Evolutionary conservation across 2,888 invertebrate species (phyloP).

Genomic region (Timandra comae): DNA sequence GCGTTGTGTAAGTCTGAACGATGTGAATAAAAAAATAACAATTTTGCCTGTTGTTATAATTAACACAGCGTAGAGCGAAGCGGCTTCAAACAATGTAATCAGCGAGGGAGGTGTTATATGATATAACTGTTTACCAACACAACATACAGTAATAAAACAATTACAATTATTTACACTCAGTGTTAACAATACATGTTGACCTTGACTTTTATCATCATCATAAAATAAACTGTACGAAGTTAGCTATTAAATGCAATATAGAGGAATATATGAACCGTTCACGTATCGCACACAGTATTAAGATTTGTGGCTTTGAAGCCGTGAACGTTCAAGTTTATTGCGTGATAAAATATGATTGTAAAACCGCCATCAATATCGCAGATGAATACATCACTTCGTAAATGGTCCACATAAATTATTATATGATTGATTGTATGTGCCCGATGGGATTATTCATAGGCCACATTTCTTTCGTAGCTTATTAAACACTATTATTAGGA

Average conservation of each 20-base stretch:
- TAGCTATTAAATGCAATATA: conserved; percentile 9
- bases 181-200: conserved; percentile 8
- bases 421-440: too few species aligned
- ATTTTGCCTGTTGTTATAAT: too few species aligned
- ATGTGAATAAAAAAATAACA: conserved; percentile 7
- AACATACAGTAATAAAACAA: conserved; percentile 2
- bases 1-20: conserved; percentile 11
- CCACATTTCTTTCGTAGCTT: too few species aligned
- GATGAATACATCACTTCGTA: conserved; percentile 1
- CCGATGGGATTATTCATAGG: too few species aligned
- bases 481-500: too few species aligned
- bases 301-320: conserved; percentile 12
- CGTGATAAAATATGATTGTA: conserved; percentile 15
- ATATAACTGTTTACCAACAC: conserved; percentile 1
- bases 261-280: conserved; percentile 4
- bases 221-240: conserved; percentile 9
- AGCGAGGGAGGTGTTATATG: conserved; percentile 4
- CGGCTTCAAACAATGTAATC: not conserved
- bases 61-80: not conserved
- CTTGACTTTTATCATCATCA: conserved; percentile 11
- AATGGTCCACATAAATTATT: too few species aligned
- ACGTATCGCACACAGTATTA: conserved; percentile 9
- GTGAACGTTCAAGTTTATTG: conserved; percentile 16
- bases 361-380: conserved; percentile 4
- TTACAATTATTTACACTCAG: conserved; percentile 7